Conservation (phyloP, 1,140 invertebrate genomes). For the Scaptodrosophila lebanonensis region DNA sequence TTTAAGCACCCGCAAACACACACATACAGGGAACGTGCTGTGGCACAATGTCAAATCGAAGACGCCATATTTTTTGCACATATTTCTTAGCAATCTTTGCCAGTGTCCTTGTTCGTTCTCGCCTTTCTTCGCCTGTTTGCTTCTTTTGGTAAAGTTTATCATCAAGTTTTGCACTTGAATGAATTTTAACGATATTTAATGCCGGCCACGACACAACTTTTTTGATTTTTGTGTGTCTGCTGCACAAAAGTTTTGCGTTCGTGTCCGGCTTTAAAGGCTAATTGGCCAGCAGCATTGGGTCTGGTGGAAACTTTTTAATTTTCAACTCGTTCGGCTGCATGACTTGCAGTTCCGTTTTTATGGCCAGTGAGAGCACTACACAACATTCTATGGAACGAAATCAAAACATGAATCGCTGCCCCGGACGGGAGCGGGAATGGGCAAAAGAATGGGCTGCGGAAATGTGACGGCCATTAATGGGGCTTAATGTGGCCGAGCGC, state of each 20-base stretch:
- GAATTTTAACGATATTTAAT: slow-evolving; percentile 58
- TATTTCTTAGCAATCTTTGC: slow-evolving; percentile 40
- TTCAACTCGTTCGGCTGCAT: not conserved
- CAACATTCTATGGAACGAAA: slow-evolving; percentile 43
- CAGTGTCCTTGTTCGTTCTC: not conserved
- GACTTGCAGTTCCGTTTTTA: slow-evolving; percentile 26
- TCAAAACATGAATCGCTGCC: slow-evolving; percentile 33
- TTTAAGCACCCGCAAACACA: no score
- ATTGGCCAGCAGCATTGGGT: slow-evolving; percentile 29
- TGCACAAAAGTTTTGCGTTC: slow-evolving; percentile 3
- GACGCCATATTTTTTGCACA: slow-evolving; percentile 56
- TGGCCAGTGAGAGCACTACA: slow-evolving; percentile 21
- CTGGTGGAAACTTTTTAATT: not conserved
- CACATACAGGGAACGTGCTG: slow-evolving; percentile 34
- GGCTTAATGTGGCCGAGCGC: slow-evolving; percentile 55
- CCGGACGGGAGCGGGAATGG: slow-evolving; percentile 9
- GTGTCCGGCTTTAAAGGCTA: slow-evolving; percentile 15
- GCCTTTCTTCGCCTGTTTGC: not conserved
- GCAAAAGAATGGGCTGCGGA: slow-evolving; percentile 12
- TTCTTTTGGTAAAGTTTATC: slow-evolving; percentile 45
- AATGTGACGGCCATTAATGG: slow-evolving; percentile 52
- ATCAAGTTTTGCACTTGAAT: slow-evolving; percentile 63
- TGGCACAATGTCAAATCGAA: slow-evolving; percentile 56
- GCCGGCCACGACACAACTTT: slow-evolving; percentile 8
- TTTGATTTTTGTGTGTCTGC: not conserved